These are phyloP conservation scores for Bombus pascuorum DNA, from an alignment of 1,140 invertebrate species.

Conservation along the genomic window DNA sequence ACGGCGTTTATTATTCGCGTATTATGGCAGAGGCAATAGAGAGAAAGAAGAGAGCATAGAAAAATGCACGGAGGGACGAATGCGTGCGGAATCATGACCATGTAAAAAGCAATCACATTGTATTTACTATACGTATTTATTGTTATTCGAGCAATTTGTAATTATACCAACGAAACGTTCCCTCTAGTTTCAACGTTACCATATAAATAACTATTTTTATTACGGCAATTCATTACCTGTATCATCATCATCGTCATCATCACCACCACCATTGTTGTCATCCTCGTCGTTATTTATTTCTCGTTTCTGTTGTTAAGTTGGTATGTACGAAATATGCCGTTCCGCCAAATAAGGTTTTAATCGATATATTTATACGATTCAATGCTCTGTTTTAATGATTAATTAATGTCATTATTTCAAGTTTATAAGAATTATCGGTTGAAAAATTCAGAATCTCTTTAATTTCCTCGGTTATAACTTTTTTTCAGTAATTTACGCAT, in stretches of 20 bases:
- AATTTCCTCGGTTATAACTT: too few relatives aligned
- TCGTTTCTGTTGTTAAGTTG: neutral
- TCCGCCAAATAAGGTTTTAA: neutral
- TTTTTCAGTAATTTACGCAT: neutral
- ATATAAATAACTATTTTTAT: conserved; percentile 32
- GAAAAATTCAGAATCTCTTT: too few relatives aligned
- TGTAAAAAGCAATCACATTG: conserved; percentile 29
- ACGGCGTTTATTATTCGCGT: conserved; percentile 3
- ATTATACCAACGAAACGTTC: conserved; percentile 73
- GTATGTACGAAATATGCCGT: neutral
- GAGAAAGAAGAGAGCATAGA: conserved; percentile 20
- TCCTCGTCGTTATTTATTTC: neutral
- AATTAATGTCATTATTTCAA: neutral
- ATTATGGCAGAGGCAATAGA: conserved; percentile 24
- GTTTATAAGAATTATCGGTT: too few relatives aligned
- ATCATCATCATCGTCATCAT: neutral
- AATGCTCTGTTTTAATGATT: neutral
- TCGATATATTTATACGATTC: neutral
- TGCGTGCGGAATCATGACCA: neutral
- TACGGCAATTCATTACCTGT: conserved; percentile 11
- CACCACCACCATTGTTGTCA: neutral
- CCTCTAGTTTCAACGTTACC: conserved; percentile 74
- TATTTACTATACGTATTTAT: conserved; percentile 56
- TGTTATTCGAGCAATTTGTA: conserved; percentile 74
- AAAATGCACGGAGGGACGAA: neutral